Percentiles rank a stretch among this genome's conserved stretches.
phyloP scores from a whole-genome alignment of 1,140 invertebrate species.

The Drosophila takahashii region DNA sequence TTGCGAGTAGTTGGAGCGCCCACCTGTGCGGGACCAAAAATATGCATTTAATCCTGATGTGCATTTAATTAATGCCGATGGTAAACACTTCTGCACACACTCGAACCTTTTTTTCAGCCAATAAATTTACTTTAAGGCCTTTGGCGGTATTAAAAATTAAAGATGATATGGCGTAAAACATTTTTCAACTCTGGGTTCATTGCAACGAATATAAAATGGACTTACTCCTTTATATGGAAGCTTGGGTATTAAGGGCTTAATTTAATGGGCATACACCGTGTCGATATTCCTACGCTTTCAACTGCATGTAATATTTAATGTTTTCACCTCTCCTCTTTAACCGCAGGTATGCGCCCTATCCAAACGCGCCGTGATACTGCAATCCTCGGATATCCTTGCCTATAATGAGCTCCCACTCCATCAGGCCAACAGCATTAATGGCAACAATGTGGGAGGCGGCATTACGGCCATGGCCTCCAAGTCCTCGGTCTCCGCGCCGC shows the following conservation, averaged over 20 bases:
- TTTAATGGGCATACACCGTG: neutral
- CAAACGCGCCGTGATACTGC: constrained; percentile 85
- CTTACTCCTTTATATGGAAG: neutral
- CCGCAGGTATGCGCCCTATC: constrained; percentile 90
- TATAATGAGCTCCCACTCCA: constrained; percentile 77
- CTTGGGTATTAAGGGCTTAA: neutral
- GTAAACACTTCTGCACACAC: constrained; percentile 59
- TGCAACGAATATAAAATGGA: neutral
- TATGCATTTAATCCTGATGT: constrained; percentile 67
- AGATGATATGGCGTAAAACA: constrained; percentile 56
- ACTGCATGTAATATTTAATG: constrained; percentile 25
- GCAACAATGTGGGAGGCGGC: constrained; percentile 56
- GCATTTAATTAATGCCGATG: constrained; percentile 75
- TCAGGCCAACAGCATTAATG: constrained; percentile 51
- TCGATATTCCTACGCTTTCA: neutral
- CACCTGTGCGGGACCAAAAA: constrained; percentile 49
- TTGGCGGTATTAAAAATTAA: constrained; percentile 30
- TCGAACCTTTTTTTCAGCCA: constrained; percentile 46
- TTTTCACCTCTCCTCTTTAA: constrained; percentile 22
- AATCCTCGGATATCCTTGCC: constrained; percentile 76
- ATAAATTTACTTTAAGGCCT: constrained; percentile 72
- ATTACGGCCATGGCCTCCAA: constrained; percentile 61
- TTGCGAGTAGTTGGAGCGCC: constrained; percentile 9
- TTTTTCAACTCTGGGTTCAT: constrained; percentile 8
- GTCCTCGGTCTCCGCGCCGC: constrained; percentile 71